Evolutionary conservation across 2,888 invertebrate genomes (phyloP).

Genomic region (Blastobasis adustella): DNA sequence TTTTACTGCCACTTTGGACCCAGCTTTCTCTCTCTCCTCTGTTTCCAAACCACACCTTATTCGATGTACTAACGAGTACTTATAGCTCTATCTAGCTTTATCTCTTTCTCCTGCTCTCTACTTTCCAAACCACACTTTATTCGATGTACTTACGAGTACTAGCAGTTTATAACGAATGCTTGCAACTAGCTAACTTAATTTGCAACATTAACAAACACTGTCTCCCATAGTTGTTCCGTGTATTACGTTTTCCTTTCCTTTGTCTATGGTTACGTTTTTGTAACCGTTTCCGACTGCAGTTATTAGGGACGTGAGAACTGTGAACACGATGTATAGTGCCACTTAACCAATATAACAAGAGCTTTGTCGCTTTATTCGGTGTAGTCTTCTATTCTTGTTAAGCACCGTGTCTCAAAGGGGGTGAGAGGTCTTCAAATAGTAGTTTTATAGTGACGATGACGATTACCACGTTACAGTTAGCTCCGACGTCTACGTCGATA

Average conservation of each 20-base stretch:
- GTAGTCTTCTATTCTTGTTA: not conserved
- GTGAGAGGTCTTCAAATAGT: too few relatives aligned
- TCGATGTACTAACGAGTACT: too few relatives aligned
- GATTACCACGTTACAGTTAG: slow-evolving; percentile 45
- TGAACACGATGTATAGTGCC: slow-evolving; percentile 22
- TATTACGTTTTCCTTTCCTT: slow-evolving; percentile 62
- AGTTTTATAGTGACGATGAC: slow-evolving; percentile 24
- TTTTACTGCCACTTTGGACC: too few relatives aligned
- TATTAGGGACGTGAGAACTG: slow-evolving; percentile 69
- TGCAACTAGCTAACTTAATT: slow-evolving; percentile 24
- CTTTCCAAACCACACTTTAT: too few relatives aligned
- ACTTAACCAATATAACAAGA: not conserved
- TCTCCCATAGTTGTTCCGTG: slow-evolving; percentile 48
- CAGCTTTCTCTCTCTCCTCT: too few relatives aligned
- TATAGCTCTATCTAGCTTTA: too few relatives aligned
- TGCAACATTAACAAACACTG: slow-evolving; percentile 25
- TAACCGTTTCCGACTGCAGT: slow-evolving; percentile 62
- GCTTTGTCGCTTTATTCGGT: not conserved
- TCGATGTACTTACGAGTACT: too few relatives aligned
- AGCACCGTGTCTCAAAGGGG: not conserved
- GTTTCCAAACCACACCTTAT: too few relatives aligned
- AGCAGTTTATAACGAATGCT: not conserved
- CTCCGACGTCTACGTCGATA: slow-evolving; percentile 32
- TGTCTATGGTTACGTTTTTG: slow-evolving; percentile 64
- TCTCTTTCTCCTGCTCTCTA: too few relatives aligned